These are phyloP conservation scores for Corydoras sp. DNA, from an alignment of 2,113 vertebrate species.

Conservation along the genomic window DNA sequence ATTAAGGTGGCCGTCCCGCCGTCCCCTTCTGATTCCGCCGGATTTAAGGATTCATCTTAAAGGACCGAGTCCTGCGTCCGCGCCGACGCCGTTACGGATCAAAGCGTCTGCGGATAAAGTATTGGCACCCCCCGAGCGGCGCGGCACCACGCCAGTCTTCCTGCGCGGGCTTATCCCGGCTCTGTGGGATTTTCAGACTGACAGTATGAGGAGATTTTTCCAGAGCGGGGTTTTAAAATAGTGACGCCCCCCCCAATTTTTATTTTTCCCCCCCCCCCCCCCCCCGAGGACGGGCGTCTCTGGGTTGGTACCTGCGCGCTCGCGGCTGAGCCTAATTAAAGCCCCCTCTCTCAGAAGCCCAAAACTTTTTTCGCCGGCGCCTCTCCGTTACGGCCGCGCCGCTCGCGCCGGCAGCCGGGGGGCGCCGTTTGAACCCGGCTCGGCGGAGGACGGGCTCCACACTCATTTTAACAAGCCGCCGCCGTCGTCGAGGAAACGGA, in stretches of 20 bases:
- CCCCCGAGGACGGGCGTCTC: constrained; percentile 3
- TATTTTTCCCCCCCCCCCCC: background rate
- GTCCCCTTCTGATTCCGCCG: no score
- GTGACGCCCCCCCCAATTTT: constrained; percentile 1
- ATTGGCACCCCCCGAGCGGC: no score
- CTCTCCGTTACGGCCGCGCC: background rate
- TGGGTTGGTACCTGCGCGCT: constrained; percentile 19
- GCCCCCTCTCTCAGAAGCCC: background rate
- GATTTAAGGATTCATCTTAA: no score
- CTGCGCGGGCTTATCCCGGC: background rate
- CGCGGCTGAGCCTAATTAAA: constrained; percentile 27
- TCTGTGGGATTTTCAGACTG: constrained; percentile 19
- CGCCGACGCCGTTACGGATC: no score
- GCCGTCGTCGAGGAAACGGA: background rate
- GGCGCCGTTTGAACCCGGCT: background rate
- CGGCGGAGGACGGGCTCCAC: background rate
- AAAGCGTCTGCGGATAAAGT: no score
- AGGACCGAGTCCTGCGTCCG: no score
- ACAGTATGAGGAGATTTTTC: constrained; percentile 29
- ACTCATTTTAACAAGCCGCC: background rate
- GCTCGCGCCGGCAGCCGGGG: background rate
- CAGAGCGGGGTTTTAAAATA: constrained; percentile 23
- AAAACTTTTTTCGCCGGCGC: background rate
- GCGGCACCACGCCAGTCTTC: background rate
- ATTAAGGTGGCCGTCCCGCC: no score